Percentiles rank a stretch among this genome's conserved stretches.
Conservation (phyloP, 53 echinoderm and acorn worm genomes). For the Paracentrotus lividus region DNA sequence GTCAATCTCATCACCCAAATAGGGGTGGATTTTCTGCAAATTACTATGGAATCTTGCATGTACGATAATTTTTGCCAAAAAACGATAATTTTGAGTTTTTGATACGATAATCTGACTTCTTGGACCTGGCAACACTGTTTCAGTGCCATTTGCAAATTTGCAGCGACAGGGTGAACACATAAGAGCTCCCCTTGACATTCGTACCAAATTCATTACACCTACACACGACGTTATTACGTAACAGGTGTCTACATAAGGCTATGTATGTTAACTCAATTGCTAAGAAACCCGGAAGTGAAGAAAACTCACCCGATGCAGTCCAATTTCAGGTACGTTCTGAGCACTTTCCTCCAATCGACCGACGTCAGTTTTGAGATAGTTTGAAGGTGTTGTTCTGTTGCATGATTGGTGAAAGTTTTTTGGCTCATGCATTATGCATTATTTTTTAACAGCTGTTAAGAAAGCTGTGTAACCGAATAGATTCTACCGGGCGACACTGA, state of each 20-base stretch:
- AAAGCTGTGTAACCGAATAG: not conserved
- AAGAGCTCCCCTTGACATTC: not conserved
- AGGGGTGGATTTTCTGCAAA: too few species aligned
- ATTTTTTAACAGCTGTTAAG: not conserved
- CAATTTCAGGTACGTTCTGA: not conserved
- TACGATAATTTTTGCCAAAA: too few species aligned
- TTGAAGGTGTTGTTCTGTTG: not conserved
- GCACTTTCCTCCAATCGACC: not conserved
- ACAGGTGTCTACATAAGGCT: not conserved
- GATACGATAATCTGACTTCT: too few species aligned
- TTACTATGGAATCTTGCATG: too few species aligned
- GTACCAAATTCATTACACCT: not conserved
- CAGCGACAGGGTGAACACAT: constrained; percentile 32
- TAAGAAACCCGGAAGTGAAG: not conserved
- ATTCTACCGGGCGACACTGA: too few species aligned
- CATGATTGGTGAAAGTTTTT: not conserved
- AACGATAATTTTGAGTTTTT: too few species aligned
- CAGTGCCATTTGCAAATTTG: constrained; percentile 50
- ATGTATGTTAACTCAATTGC: not conserved
- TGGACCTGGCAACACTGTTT: too few species aligned
- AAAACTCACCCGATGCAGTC: not conserved
- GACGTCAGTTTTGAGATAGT: not conserved
- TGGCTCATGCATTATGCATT: not conserved
- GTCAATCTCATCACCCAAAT: too few species aligned
- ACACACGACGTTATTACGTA: not conserved